Base-by-base conservation (phyloP, 2,113 vertebrate genomes). In the Albula goreensis region DNA sequence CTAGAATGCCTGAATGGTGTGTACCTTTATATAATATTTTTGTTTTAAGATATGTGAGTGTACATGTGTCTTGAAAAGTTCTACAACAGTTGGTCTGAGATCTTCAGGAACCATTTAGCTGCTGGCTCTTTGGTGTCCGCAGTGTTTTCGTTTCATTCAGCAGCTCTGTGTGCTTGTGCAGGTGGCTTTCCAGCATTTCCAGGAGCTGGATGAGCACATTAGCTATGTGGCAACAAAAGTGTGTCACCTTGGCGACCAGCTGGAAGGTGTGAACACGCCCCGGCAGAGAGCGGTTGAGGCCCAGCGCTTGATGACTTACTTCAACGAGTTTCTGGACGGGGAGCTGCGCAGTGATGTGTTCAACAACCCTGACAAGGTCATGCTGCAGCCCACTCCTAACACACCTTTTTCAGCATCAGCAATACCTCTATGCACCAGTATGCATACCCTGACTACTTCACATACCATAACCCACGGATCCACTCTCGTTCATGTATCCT, bases 201-300 rank as follows among this genome's bases (percentile, higher is more conserved):
- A 99, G 93, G 98, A 99, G 89, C 94, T 99, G 7, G 98, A 99
- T 90, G 98, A 99, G 89, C 98, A 99, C 88, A 99, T 99, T 93
- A 99, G 98, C 92, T 99, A 99, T 87, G 98, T 99, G 92, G 98
- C 98, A 85, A 99, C 98, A 13, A 99, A 99, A 93, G 98, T 99
- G 91, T 99, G 98, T 93, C 98, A 99, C 94, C 97, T 99, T 88
- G 98, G 98, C 0, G 98, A 99, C 94, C 98, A 99, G 91, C 94
- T 99, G 89, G 98, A 99, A 92, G 98, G 98, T 88, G 98, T 99
- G 89, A 99, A 99, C 93, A 99, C 97, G 13, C 98, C 98, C 50
- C 96, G 98, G 87, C 98, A 99, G 93, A 95, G 98, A 88, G 98
- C 98, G 50, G 98, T 99, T 88, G 98, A 99, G 89, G 98, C 98